Evolutionary conservation across 92 coral and sea anemone genomes (phyloP).

Genomic region (Phenganax subtilis): DNA sequence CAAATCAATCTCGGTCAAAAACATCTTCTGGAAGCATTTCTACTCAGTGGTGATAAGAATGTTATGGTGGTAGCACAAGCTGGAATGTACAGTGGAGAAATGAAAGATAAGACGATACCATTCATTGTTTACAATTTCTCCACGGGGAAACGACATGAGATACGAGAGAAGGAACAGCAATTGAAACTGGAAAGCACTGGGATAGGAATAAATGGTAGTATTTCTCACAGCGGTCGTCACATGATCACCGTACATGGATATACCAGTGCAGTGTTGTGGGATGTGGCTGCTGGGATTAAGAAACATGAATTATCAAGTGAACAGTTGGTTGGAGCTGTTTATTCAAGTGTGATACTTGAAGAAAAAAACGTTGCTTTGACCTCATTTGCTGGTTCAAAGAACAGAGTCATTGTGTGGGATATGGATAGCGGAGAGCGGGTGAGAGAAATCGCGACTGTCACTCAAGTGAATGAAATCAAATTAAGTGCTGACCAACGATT

Average conservation of each 20-base stretch:
- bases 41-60: constrained; percentile 64
- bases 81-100: constrained; percentile 27
- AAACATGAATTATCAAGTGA: constrained; percentile 43
- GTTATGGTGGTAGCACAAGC: constrained; percentile 25
- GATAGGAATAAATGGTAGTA: constrained; percentile 21
- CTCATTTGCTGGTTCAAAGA: constrained; percentile 44
- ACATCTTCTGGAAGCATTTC: constrained; percentile 72
- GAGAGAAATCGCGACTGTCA: constrained; percentile 35
- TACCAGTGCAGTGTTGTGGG: constrained; percentile 57
- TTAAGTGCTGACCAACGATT: constrained; percentile 52
- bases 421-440: constrained; percentile 49
- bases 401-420: constrained; percentile 48
- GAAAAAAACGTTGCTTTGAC: constrained; percentile 56
- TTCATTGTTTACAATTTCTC: constrained; percentile 32
- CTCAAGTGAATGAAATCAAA: constrained; percentile 42
- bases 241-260: constrained; percentile 51
- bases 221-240: constrained; percentile 66
- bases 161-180: constrained; percentile 35
- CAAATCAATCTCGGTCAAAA: constrained; percentile 69
- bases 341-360: constrained; percentile 54
- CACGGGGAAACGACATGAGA: constrained; percentile 27
- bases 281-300: constrained; percentile 50
- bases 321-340: constrained; percentile 44
- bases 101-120: constrained; percentile 33
- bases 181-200: constrained; percentile 31